phyloP scores from a whole-genome alignment of 2,797 vertebrate genomes.

The Sebastes taczanowskii region DNA sequence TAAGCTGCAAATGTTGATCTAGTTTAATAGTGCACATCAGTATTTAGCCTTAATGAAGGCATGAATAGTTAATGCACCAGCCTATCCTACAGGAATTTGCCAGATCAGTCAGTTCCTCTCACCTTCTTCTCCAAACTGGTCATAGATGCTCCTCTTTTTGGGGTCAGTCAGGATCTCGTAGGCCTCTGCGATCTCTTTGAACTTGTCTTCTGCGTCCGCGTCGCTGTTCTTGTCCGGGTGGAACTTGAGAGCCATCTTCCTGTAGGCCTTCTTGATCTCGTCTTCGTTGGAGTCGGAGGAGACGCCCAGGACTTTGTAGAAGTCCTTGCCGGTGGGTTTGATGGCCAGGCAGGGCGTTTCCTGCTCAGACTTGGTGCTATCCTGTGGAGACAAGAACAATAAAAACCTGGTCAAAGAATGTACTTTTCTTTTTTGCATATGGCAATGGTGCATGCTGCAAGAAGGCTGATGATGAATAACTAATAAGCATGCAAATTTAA shows the following conservation, averaged over 20 bases:
- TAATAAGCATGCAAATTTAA: not conserved
- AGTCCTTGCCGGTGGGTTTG: constrained; percentile 91
- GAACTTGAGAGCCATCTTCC: constrained; percentile 95
- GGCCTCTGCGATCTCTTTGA: constrained; percentile 89
- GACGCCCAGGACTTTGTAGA: constrained; percentile 94
- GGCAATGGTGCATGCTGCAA: not conserved
- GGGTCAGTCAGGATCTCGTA: constrained; percentile 94
- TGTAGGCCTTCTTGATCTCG: constrained; percentile 96
- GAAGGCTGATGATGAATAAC: not conserved
- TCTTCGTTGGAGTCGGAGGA: constrained; percentile 91
- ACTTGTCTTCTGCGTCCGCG: constrained; percentile 81
- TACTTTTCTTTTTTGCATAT: not conserved
- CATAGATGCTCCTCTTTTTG: constrained; percentile 91
- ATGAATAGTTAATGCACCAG: constrained; percentile 27
- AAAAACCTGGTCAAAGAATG: not conserved
- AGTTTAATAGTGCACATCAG: constrained; percentile 7
- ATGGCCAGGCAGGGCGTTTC: constrained; percentile 77
- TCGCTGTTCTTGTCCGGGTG: constrained; percentile 89
- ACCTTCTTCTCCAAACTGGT: constrained; percentile 97
- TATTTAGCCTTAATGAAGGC: constrained; percentile 13
- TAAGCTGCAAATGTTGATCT: constrained; percentile 18
- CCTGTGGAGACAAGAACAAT: constrained; percentile 61
- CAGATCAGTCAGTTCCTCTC: constrained; percentile 30
- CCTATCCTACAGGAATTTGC: not conserved
- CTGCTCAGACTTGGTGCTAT: constrained; percentile 75